Base-by-base conservation (phyloP, 1,140 invertebrate species). In the Pristionchus pacificus region DNA sequence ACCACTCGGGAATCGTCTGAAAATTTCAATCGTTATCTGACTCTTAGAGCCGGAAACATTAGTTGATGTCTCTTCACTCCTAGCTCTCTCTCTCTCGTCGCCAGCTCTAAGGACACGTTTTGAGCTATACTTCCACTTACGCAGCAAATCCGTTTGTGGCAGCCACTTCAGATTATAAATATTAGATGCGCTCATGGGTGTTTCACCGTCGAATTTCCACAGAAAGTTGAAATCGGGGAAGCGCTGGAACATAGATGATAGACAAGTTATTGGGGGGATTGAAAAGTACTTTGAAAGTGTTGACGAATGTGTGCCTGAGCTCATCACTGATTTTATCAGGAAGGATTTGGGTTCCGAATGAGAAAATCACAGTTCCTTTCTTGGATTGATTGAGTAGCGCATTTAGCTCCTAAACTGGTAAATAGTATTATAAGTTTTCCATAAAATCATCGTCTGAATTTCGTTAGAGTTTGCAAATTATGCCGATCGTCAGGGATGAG, bases 101-200 rank as follows among this genome's bases (percentile, higher is more conserved):
- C n/a, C n/a, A n/a, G n/a, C n/a, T n/a, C n/a, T n/a, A n/a, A n/a
- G n/a, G n/a, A n/a, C n/a, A n/a, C n/a, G n/a, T n/a, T n/a, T n/a
- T 14, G 32, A 29, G 27, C 15, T 33, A 24, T n/a, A n/a, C 2
- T 33, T 19, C n/a, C 19, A 33, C 71, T 64, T 57, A 73, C 71
- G 63, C 13, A 73, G 57, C 24, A 73, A 30, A 58, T 73, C 71
- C 25, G 59, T 68, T 58, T 73, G 71, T n/a, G 71, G 71, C 15
- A 73, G 49, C 71, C 71, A 73, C 38, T 73, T 66, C 6, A 68
- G 1, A 10, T 64, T 29, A 61, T 31, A 24, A 28, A 73, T 38
- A 64, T 73, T 73, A 10, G 60, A 63, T 1, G 25, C 67, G 19
- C 68, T 28, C 71, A 24, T 73, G 60, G 55, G 6, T 19, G 6